Evolutionary conservation across 2,888 invertebrate genomes (phyloP).

Genomic region (Coremacera marginata): DNA sequence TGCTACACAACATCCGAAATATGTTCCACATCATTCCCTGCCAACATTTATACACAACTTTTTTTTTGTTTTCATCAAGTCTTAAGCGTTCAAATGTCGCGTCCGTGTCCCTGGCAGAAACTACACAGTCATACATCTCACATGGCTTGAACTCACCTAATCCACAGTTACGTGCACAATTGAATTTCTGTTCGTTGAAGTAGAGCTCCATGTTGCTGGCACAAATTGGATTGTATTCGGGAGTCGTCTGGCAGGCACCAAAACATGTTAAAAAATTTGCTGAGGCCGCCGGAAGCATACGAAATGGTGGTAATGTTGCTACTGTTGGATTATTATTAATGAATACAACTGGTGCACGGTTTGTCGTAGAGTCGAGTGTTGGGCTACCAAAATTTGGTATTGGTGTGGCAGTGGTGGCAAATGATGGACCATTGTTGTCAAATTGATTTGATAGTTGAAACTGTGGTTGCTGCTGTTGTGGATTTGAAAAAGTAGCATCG

Average conservation of each 20-base stretch:
- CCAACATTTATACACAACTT: too few species aligned
- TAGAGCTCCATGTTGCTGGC: constrained; percentile 62
- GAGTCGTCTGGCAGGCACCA: constrained; percentile 62
- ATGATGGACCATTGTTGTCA: constrained; percentile 1
- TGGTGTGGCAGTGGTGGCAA: not conserved
- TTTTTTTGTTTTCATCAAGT: too few species aligned
- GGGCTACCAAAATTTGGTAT: constrained; percentile 35
- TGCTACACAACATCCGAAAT: too few species aligned
- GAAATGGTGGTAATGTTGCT: constrained; percentile 56
- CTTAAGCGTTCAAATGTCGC: too few species aligned
- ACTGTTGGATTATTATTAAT: constrained; percentile 57
- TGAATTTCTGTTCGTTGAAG: constrained; percentile 63
- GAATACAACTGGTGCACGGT: constrained; percentile 48
- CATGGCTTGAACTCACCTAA: constrained; percentile 56
- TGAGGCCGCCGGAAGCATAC: constrained; percentile 50
- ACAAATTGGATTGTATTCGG: constrained; percentile 67
- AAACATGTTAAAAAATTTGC: constrained; percentile 58
- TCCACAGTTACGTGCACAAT: constrained; percentile 65
- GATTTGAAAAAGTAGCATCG: constrained; percentile 5
- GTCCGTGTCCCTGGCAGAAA: not conserved
- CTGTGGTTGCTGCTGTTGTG: not conserved
- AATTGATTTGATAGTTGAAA: constrained; percentile 41
- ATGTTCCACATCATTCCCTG: too few species aligned
- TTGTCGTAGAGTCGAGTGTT: not conserved
- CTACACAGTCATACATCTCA: not conserved